Base-by-base conservation (phyloP, 30 jellyfish, hydroid and myxozoan genomes). In the Hydra vulgaris region DNA sequence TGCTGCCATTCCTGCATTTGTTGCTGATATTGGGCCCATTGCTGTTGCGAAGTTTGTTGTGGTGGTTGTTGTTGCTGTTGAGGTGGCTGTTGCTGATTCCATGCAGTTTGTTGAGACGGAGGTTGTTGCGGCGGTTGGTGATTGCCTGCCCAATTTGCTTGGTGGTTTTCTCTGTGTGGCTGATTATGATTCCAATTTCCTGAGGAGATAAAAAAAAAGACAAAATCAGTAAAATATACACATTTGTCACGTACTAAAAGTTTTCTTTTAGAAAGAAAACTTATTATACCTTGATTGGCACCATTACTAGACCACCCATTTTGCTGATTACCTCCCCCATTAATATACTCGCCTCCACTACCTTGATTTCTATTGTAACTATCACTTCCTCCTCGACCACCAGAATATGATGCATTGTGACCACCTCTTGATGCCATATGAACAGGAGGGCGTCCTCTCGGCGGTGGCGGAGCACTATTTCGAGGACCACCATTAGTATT, bases 1-100 rank as follows among this genome's bases (percentile, higher is more conserved):
- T 54, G 79, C 25, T 78, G 85, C 85, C 85, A 78, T 25, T 78
- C 85, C 25, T 27, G 79, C 85, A 78, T 78, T 78, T 78, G 85
- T 52, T 78, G 76, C 22, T 78, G 85, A 61, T 78, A 78, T 61
- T 78, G 85, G 25, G 85, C 85, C 85, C 85, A 78, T 52, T 78
- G 85, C 27, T 78, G 80, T 18, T 66, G 53, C 20, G 71, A 61
- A 54, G 82, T 68, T 16, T 74, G 54, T 25, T 24, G 71, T 74
- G 22, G 82, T 0, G 68, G 61, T n/a, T 54, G 81, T 17, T 21
- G 81, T 27, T 73, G 61, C 5, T 5, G 61, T 12, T 40, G 61
- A 3, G 5, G 61, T 12, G 61, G 61, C 12, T 5, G 61, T 40
- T 40, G 61, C 8, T 40, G 61, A 40, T 40, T 40, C 8, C 12